Base-by-base conservation (phyloP, 2,888 invertebrate genomes). In the Dendrolimus pini region DNA sequence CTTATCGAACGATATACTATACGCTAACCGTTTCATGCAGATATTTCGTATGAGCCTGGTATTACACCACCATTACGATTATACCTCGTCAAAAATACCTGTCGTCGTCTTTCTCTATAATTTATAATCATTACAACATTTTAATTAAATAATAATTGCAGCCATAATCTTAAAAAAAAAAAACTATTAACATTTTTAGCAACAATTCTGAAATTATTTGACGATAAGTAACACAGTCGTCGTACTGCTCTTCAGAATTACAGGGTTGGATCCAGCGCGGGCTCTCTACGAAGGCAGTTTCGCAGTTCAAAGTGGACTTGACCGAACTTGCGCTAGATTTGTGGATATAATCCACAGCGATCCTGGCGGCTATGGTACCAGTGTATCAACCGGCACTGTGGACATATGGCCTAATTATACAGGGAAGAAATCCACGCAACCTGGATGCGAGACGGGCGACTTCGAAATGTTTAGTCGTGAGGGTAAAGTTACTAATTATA, bases 291-390 rank as follows among this genome's bases (percentile, higher is more conserved):
- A 93, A 64, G 92, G 93, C 53, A 68, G 79, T 0, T 72, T 85
- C 9, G 66, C 77, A 0, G 41, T 85, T 1, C 66, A 73, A 10
- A 66, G 58, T 1, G 84, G 82, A 0, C 65, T 93, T 18, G 91
- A 84, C 65, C 82, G 88, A 12, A 84, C 83, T 0, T 92, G 93
- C 69, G 93, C 92, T 0, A 82, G 80, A 56, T 92, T 93, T 61
- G 93, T 93, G 54, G 93, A 94, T 78, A 92, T 94, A 47, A 92
- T 95, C 56, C 95, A 95, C 74, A 93, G 93, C 6, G 93, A 94
- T 74, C 91, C 93, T 9, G 92, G 92, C 63, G 80, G 90, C 30
- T 93, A 93, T 70, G 93, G 93, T 1, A 89, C 88, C 30, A 90
- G 85, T 30, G 66, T 72, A 0, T 77, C 90, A 6, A 77, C 83